These are phyloP conservation scores for Camponotus fellah DNA, from an alignment of 2,888 invertebrate genomes.

Conservation along the genomic window DNA sequence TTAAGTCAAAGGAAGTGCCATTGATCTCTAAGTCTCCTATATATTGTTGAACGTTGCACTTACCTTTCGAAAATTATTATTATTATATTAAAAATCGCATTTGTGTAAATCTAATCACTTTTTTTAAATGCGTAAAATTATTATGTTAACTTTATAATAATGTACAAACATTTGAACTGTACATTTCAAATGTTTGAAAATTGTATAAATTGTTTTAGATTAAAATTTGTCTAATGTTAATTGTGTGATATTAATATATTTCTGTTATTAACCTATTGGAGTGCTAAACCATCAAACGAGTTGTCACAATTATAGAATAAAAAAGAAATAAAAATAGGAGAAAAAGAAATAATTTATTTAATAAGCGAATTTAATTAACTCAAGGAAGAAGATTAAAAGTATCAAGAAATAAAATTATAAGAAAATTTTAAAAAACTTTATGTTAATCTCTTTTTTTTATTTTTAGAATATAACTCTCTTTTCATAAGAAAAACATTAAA, in stretches of 20 bases:
- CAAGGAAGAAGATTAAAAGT: background rate
- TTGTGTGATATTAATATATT: background rate
- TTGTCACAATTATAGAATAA: background rate
- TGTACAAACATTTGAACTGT: slow-evolving; percentile 16
- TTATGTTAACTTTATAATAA: slow-evolving; percentile 1
- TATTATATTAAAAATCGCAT: slow-evolving; percentile 14
- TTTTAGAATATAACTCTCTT: background rate
- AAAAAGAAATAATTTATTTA: slow-evolving; percentile 17
- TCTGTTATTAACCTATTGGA: slow-evolving; percentile 24
- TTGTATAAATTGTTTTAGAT: slow-evolving; percentile 23
- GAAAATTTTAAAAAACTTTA: background rate
- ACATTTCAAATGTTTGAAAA: slow-evolving; percentile 3
- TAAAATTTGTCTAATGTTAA: slow-evolving; percentile 6
- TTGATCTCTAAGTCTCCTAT: slow-evolving; percentile 1
- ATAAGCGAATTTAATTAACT: background rate
- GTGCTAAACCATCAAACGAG: background rate
- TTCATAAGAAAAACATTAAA: background rate
- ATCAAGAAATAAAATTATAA: background rate
- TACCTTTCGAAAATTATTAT: background rate
- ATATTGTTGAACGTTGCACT: slow-evolving; percentile 13
- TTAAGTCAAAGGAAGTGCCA: background rate
- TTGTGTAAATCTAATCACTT: background rate
- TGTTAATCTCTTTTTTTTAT: background rate
- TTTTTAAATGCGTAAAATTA: background rate
- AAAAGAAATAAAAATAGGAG: background rate